Conservation (phyloP, 2,888 invertebrate genomes). For the Pristionchus arcanus region DNA sequence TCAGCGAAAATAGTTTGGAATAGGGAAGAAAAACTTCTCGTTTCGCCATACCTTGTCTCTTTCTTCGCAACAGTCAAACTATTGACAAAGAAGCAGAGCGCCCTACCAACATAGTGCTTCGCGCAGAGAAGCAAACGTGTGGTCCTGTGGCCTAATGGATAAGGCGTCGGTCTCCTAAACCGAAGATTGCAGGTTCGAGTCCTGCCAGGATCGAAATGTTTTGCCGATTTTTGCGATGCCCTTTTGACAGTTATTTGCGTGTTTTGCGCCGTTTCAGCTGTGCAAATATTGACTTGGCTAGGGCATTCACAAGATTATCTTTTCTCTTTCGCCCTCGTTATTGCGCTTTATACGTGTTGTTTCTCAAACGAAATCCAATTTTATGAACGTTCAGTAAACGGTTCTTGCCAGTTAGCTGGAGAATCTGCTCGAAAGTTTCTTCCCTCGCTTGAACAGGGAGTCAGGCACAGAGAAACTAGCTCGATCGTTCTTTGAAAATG, state of each 20-base stretch:
- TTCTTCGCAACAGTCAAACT: neutral
- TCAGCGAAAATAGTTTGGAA: neutral
- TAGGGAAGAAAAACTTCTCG: neutral
- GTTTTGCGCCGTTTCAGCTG: slow-evolving; percentile 5
- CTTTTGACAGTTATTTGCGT: slow-evolving; percentile 20
- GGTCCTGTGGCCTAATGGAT: slow-evolving; percentile 72
- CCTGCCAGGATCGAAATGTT: slow-evolving; percentile 62
- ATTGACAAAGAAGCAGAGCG: neutral
- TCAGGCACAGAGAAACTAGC: neutral
- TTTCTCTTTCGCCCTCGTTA: neutral
- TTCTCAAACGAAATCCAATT: neutral
- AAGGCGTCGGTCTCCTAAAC: slow-evolving; percentile 74
- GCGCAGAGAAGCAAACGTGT: neutral
- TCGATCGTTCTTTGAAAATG: neutral
- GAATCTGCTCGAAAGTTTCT: neutral
- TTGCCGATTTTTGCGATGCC: slow-evolving; percentile 29
- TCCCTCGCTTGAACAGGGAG: neutral
- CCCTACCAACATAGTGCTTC: neutral
- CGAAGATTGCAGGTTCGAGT: slow-evolving; percentile 71
- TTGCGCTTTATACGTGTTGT: neutral
- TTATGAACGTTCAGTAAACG: neutral
- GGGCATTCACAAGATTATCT: neutral
- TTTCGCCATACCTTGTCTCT: neutral
- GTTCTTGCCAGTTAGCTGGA: neutral
- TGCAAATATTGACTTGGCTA: slow-evolving; percentile 21